Evolutionary conservation across 2,888 invertebrate genomes (phyloP), one percentile per base, ranked within the genome.

Genomic region (Xestobium rufovillosum): DNA sequence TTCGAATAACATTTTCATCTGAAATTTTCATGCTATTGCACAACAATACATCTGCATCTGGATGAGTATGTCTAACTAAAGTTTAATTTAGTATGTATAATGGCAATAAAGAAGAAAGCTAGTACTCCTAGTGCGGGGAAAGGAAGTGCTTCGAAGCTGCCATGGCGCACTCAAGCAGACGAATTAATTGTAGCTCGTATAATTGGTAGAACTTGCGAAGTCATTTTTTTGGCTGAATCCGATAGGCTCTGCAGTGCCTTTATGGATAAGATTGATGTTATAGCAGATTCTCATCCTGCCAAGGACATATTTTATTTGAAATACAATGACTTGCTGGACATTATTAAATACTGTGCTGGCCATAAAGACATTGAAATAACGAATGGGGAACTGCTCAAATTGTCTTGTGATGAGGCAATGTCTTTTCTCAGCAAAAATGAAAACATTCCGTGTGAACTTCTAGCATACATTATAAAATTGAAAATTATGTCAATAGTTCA

Each of bases 271-370:
- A n/a, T 19, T 19, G 6, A 19, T n/a, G 6, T 8, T 19, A 19
- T 19, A 19, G 23, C 23, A 19, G 23, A 19, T 19, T n/a, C 23
- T n/a, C n/a, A 8, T 19, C 23, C 23, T 19, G 23, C n/a, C 6
- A 19, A 19, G 23, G n/a, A n/a, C n/a, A n/a, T n/a, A n/a, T n/a
- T 19, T 19, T 19, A n/a, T 19, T 19, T 19, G 23, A n/a, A n/a
- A n/a, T 19, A 8, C n/a, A n/a, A 19, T 19, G n/a, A 19, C 6
- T 19, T 19, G 23, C 23, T 19, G 23, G 23, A 19, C 6, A 19
- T n/a, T 19, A 19, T 19, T n/a, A 19, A n/a, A 8, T 6, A 8
- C 6, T 8, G 23, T n/a, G 6, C 23, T 19, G 6, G 6, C n/a
- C 6, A 6, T n/a, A 19, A n/a, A 19, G 23, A 6, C 6, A n/a